Evolutionary conservation across 1,140 invertebrate species (phyloP), one percentile per base, ranked within the genome.

Genomic region (Coptotermes formosanus): DNA sequence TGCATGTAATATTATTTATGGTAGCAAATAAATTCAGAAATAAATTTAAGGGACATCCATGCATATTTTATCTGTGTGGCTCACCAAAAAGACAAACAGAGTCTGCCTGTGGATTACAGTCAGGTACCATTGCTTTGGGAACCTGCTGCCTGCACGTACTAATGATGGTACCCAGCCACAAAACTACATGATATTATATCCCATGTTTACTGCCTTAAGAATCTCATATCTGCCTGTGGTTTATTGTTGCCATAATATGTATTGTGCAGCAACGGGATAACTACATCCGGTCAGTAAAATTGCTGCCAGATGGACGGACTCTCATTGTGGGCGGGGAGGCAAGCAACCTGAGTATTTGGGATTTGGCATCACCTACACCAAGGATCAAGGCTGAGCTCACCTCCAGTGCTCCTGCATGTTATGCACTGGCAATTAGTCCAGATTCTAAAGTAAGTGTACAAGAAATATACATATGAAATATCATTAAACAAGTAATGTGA

Each of bases 391-490:
- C 97, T 16, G 98, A 99, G 90, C 92, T 99, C 59, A 98, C 97
- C 32, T 99, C 97, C 1, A 96, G 95, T 86, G 98, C 98, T 82
- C 98, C 98, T 2, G 99, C 98, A 0, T 99, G 98, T 91, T 99
- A 99, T 90, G 98, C 97, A 14, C 91, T 98, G 3, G 97, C 97
- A 12, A 97, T 98, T 86, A 96, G 95, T 86, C 96, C 96, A 0
- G 97, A 98, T 89, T 97, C 96, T 1, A 98, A 98, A 92, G 96
- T 96, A 89, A 85, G 48, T 55, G 9, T 8, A 30, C 52, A 30
- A 8, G 59, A 64, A 64, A 1, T 19, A 9, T 64, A 9, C 45
- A 48, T 48, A 12, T 48, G 9, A 16, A 23, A 48, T 55, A 2
- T 12, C 19, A 11, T 45, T 52, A 30, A 32, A 14, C 21, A 82